phyloP scores from a whole-genome alignment of 2,113 vertebrate genomes.

The Eurystomus gularis region DNA sequence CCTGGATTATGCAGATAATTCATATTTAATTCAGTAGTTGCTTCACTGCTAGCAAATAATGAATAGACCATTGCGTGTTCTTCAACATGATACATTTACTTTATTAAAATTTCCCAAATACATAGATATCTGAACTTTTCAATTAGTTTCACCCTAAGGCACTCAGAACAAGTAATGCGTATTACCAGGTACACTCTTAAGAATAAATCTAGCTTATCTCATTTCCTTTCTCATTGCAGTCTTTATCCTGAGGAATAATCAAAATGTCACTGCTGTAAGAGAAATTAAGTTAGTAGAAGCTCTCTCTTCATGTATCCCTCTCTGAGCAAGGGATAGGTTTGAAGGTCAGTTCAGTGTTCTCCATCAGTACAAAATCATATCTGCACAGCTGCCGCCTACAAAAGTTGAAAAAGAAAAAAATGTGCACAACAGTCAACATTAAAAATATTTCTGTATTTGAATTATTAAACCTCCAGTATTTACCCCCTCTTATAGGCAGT shows the following conservation, averaged over 20 bases:
- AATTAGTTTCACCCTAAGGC: conserved; percentile 8
- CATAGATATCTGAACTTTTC: not conserved
- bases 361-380: conserved; percentile 85
- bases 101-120: conserved; percentile 1
- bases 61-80: not conserved
- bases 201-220: conserved; percentile 19
- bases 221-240: not conserved
- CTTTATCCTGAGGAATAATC: conserved; percentile 31
- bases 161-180: not conserved
- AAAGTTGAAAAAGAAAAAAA: not conserved
- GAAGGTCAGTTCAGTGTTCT: conserved; percentile 83
- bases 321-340: conserved; percentile 79
- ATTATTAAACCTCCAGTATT: not conserved
- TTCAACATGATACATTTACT: not conserved
- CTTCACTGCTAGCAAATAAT: not conserved
- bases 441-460: not conserved
- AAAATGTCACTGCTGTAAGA: conserved; percentile 2
- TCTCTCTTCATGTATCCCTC: not conserved
- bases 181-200: not conserved
- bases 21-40: conserved; percentile 27
- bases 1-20: conserved; percentile 20
- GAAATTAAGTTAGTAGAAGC: not conserved
- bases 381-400: conserved; percentile 80
- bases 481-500: not conserved
- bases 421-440: not conserved